Base-by-base conservation (phyloP, 2,113 vertebrate genomes). In the Gnathonemus echidnorhynchus region DNA sequence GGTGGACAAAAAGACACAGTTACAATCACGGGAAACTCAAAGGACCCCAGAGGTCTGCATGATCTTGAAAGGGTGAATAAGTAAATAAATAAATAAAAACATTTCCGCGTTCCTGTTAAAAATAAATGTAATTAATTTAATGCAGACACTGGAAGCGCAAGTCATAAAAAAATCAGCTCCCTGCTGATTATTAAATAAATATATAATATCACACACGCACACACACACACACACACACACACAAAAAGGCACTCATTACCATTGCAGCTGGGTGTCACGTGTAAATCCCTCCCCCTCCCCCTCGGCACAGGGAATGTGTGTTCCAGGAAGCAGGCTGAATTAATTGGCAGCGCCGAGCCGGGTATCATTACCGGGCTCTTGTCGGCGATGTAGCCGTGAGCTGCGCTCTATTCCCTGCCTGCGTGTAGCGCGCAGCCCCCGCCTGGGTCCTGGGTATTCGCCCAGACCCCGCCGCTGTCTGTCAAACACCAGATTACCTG, bases 291-390 rank as follows among this genome's bases (percentile, higher is more conserved):
- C 94, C 91, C n/a, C 88, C 90, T 90, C 91, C 92, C 93, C 91
- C 91, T 86, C 95, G 94, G 95, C 92, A 94, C 90, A 90, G 90
- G 90, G 94, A 94, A 91, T 84, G 90, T 91, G 85, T 92, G 93
- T 93, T 94, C 94, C 92, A 90, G 93, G 95, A 93, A 93, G 93
- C 85, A 48, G 90, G 92, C 90, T 95, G 96, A 96, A 96, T 97
- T 96, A 96, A 97, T 97, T 96, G 95, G 90, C 93, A 93, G 90
- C 88, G 92, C 87, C 58, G 90, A 92, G 90, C 92, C 89, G 92
- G 94, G 95, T 95, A 94, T 95, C 95, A 96, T 96, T 95, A 92
- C 11, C 93, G 93, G 90, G 95, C 94, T 92, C 95, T 95, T 96
- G 96, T 95, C 94, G 62, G 87, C 90, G 93, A 93, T 93, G 95